phyloP scores from a whole-genome alignment of 2,113 vertebrate species.

The Otus sunia region DNA sequence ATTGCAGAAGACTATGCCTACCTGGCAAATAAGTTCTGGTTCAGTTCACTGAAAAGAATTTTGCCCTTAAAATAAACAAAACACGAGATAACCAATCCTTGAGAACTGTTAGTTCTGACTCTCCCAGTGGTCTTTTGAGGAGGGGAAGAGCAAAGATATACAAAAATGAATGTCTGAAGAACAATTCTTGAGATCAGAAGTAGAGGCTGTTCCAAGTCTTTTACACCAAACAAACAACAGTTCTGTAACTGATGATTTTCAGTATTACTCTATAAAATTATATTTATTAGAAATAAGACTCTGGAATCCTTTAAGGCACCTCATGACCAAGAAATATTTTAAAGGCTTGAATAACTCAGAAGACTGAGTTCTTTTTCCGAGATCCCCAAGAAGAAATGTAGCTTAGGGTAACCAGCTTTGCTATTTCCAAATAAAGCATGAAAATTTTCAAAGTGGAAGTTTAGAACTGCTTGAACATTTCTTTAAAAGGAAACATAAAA shows the following conservation, averaged over 20 bases:
- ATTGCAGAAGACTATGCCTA: neutral
- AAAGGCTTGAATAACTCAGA: neutral
- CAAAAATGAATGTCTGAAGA: neutral
- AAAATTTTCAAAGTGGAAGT: neutral
- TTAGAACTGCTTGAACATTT: neutral
- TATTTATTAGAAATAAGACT: neutral
- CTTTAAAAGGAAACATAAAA: neutral
- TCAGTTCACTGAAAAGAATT: neutral
- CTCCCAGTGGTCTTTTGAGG: neutral
- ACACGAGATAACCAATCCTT: neutral
- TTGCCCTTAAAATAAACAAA: neutral
- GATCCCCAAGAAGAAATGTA: neutral
- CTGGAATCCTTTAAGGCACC: conserved; percentile 44
- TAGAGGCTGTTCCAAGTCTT: neutral
- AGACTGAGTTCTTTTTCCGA: neutral
- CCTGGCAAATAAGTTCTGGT: neutral
- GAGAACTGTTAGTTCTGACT: neutral
- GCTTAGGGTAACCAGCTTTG: neutral
- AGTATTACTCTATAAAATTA: neutral
- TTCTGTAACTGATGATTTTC: neutral
- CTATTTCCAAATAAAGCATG: neutral
- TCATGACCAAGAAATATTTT: conserved; percentile 2
- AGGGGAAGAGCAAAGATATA: neutral
- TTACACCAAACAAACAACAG: neutral
- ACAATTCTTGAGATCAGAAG: neutral